A percentile compares a stretch with the other conserved stretches of the same genome.
phyloP scores from a whole-genome alignment of 2,888 invertebrate species.

The Lepidocyrtinus sp. region DNA sequence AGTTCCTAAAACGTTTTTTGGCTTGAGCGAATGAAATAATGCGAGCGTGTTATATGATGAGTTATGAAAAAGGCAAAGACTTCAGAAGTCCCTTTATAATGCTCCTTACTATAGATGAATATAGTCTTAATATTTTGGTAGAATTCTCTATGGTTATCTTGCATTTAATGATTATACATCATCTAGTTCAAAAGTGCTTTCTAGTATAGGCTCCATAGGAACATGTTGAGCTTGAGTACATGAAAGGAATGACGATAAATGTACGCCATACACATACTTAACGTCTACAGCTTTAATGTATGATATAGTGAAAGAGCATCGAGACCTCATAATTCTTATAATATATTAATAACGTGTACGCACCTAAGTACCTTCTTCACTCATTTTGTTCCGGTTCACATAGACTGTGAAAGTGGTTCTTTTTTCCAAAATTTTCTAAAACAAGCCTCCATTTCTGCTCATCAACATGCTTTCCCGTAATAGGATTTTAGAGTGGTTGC shows the following conservation, averaged over 20 bases:
- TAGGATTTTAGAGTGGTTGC: constrained; percentile 51
- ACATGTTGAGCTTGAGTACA: neutral
- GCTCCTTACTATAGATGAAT: neutral
- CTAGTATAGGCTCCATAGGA: too few relatives aligned
- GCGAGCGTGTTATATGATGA: too few relatives aligned
- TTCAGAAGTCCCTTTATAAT: too few relatives aligned
- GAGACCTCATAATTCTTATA: constrained; percentile 38
- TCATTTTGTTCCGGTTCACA: constrained; percentile 20
- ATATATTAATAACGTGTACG: neutral
- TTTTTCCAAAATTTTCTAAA: constrained; percentile 17
- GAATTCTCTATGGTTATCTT: neutral
- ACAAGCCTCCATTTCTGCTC: constrained; percentile 23
- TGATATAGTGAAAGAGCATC: neutral
- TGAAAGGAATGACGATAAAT: constrained; percentile 9
- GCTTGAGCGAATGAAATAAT: too few relatives aligned
- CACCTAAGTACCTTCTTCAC: neutral
- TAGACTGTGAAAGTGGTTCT: constrained; percentile 2
- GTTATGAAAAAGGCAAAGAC: neutral
- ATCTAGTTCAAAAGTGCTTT: constrained; percentile 48
- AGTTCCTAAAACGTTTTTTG: too few relatives aligned
- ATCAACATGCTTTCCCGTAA: constrained; percentile 28
- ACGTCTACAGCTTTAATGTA: neutral
- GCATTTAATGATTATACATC: constrained; percentile 43
- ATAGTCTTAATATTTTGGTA: neutral
- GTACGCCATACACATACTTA: neutral